Evolutionary conservation across 1,140 invertebrate genomes (phyloP).

Genomic region (Reticulitermes speratus): DNA sequence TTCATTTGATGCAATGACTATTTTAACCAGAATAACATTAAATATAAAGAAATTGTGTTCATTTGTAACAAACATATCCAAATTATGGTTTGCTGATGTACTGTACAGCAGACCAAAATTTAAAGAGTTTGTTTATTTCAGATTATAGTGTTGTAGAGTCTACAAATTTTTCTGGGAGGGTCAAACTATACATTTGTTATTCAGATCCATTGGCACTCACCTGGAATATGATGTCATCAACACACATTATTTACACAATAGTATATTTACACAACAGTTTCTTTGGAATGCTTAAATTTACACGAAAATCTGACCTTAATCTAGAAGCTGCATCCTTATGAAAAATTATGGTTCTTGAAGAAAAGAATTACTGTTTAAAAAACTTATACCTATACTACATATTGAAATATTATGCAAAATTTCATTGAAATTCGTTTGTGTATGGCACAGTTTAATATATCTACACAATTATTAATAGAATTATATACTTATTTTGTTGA

Average conservation of each 20-base stretch:
- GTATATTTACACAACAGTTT: slow-evolving; percentile 17
- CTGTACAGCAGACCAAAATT: no score
- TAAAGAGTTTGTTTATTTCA: no score
- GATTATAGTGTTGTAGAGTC: no score
- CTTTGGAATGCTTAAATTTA: not conserved
- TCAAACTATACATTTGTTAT: not conserved
- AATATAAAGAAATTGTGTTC: no score
- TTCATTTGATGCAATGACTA: no score
- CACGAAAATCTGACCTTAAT: not conserved
- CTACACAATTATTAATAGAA: not conserved
- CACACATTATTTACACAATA: not conserved
- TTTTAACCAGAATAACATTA: no score
- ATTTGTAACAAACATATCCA: no score
- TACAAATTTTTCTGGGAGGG: no score
- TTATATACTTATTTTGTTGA: not conserved
- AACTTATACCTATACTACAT: not conserved
- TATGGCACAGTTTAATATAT: not conserved
- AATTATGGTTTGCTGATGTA: no score
- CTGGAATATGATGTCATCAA: not conserved
- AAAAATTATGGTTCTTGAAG: not conserved
- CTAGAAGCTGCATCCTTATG: not conserved
- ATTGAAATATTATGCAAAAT: not conserved
- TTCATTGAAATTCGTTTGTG: not conserved
- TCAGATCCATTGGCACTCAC: not conserved
- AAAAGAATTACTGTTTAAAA: not conserved